Conservation (phyloP, 1,140 invertebrate genomes). For the Ceratitis capitata region DNA sequence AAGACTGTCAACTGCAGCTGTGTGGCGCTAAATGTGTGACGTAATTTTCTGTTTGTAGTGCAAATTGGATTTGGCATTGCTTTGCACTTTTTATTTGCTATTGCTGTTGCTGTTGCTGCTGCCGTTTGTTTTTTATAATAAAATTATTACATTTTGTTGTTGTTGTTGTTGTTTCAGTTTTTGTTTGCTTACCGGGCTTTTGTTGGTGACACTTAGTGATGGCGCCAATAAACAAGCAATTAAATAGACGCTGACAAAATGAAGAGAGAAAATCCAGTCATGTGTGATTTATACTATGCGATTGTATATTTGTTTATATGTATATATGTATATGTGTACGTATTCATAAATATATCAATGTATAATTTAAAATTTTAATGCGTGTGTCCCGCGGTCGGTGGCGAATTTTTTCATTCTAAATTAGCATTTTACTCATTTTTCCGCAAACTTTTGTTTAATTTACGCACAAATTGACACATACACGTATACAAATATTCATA, state of each 20-base stretch:
- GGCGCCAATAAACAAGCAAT: background rate
- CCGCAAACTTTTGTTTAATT: background rate
- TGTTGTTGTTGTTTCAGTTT: background rate
- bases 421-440: background rate
- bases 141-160: background rate
- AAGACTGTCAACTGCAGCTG: background rate
- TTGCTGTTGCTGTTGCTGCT: no score
- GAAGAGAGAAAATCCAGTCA: background rate
- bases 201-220: conserved; percentile 16
- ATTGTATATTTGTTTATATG: background rate
- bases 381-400: no score
- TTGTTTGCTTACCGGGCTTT: background rate
- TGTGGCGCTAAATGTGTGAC: background rate
- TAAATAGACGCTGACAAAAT: background rate
- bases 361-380: no score
- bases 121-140: background rate
- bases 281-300: background rate
- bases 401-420: background rate
- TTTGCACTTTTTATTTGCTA: no score
- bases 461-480: background rate
- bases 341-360: no score
- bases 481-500: background rate
- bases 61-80: background rate
- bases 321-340: background rate
- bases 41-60: background rate